phyloP scores from a whole-genome alignment of 37 sponge, comb jelly and placozoan genomes.

The Chondrilla cf. caribensis region DNA sequence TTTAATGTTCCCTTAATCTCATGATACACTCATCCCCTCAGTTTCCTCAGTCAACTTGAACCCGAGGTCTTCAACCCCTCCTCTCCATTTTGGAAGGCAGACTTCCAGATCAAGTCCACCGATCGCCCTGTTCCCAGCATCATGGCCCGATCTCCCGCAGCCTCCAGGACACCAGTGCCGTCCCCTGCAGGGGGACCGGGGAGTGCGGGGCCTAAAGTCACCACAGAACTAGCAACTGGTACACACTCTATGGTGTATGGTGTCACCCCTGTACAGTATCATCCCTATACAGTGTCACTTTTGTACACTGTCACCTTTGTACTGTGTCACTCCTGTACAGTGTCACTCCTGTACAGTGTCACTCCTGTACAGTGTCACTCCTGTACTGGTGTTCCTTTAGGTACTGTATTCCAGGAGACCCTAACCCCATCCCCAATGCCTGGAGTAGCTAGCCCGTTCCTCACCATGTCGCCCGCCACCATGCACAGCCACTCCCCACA shows the following conservation, averaged over 20 bases:
- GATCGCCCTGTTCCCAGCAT: neutral
- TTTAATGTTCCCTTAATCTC: no score
- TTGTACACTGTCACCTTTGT: no score
- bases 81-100: slow-evolving; percentile 75
- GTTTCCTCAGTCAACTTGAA: slow-evolving; percentile 62
- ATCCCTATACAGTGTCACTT: no score
- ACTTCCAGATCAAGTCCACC: slow-evolving; percentile 40
- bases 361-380: no score
- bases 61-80: slow-evolving; percentile 40
- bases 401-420: neutral
- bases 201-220: neutral
- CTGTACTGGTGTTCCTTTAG: neutral
- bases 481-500: slow-evolving; percentile 25
- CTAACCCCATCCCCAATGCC: neutral
- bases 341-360: no score
- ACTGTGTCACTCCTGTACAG: no score
- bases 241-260: no score
- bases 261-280: no score
- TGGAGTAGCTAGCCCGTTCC: slow-evolving; percentile 28
- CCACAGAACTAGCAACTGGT: slow-evolving; percentile 23
- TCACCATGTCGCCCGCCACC: slow-evolving; percentile 43
- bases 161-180: neutral
- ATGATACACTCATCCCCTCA: no score
- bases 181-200: slow-evolving; percentile 46
- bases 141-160: neutral